Conservation (phyloP, 2,797 vertebrate species). For the Gobionotothen gibberifrons region DNA sequence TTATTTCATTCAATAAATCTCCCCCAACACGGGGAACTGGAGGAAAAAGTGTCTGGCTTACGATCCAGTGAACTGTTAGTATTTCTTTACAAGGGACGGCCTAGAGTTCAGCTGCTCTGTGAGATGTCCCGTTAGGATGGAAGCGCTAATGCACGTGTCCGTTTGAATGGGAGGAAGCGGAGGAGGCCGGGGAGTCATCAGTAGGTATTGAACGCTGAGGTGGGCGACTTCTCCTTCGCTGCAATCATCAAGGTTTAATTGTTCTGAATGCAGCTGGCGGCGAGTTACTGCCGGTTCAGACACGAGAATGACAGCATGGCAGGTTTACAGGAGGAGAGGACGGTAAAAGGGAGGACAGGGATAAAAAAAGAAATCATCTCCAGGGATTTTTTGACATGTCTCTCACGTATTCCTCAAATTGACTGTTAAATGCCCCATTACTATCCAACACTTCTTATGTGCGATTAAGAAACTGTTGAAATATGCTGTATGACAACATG, state of each 20-base stretch:
- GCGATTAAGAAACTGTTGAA: conserved; percentile 14
- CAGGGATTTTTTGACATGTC: conserved; percentile 24
- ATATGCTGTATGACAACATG: neutral
- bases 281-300: conserved; percentile 66
- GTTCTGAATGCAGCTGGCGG: conserved; percentile 74
- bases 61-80: conserved; percentile 59
- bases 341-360: conserved; percentile 63
- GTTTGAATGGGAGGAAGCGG: conserved; percentile 53
- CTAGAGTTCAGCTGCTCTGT: conserved; percentile 68
- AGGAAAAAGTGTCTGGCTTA: conserved; percentile 63
- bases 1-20: conserved; percentile 82
- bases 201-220: conserved; percentile 63
- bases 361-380: conserved; percentile 53
- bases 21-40: conserved; percentile 59
- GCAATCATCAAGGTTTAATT: conserved; percentile 63
- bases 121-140: conserved; percentile 55
- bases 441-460: conserved; percentile 19
- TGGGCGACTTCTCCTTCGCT: conserved; percentile 63
- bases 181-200: conserved; percentile 45
- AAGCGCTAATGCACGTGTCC: conserved; percentile 45
- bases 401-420: conserved; percentile 20
- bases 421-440: conserved; percentile 25
- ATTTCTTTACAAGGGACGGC: conserved; percentile 66
- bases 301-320: conserved; percentile 73
- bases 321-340: conserved; percentile 72